These are phyloP conservation scores for Furcula furcula DNA, from an alignment of 2,888 invertebrate genomes.

Conservation along the genomic window DNA sequence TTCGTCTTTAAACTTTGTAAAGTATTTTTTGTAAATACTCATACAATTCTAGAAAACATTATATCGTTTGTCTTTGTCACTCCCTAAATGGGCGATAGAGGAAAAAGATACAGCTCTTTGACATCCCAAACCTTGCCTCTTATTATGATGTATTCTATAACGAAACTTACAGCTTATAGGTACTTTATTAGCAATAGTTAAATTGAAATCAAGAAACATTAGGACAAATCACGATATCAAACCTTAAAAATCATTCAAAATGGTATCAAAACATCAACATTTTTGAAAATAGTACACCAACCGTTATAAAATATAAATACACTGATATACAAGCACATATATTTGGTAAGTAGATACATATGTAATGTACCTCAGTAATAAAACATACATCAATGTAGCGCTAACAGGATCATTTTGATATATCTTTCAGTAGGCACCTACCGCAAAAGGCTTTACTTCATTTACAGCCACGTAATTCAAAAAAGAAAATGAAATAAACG, in stretches of 20 bases:
- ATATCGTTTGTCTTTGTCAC: slow-evolving; percentile 8
- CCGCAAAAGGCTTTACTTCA: too few species aligned
- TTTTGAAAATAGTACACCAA: slow-evolving; percentile 3
- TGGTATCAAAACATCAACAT: slow-evolving; percentile 53
- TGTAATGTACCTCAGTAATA: too few species aligned
- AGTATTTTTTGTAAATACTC: slow-evolving; percentile 10
- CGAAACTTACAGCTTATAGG: slow-evolving; percentile 44
- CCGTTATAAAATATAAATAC: too few species aligned
- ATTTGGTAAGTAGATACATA: too few species aligned
- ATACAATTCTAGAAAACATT: slow-evolving; percentile 12
- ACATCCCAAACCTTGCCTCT: slow-evolving; percentile 21
- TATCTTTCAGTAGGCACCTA: too few species aligned
- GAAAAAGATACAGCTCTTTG: slow-evolving; percentile 13
- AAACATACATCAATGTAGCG: too few species aligned
- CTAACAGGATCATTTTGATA: too few species aligned
- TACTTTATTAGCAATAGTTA: slow-evolving; percentile 53
- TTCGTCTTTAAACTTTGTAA: slow-evolving; percentile 9
- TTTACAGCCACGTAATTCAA: too few species aligned
- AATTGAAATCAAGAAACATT: slow-evolving; percentile 52
- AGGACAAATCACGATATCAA: slow-evolving; percentile 68
- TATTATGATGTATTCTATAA: slow-evolving; percentile 30
- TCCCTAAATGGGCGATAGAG: slow-evolving; percentile 8
- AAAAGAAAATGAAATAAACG: too few species aligned
- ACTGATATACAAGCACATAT: too few species aligned
- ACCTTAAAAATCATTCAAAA: slow-evolving; percentile 53